Conservation (phyloP, 2,888 invertebrate species). For the Phaedon cochleariae region DNA sequence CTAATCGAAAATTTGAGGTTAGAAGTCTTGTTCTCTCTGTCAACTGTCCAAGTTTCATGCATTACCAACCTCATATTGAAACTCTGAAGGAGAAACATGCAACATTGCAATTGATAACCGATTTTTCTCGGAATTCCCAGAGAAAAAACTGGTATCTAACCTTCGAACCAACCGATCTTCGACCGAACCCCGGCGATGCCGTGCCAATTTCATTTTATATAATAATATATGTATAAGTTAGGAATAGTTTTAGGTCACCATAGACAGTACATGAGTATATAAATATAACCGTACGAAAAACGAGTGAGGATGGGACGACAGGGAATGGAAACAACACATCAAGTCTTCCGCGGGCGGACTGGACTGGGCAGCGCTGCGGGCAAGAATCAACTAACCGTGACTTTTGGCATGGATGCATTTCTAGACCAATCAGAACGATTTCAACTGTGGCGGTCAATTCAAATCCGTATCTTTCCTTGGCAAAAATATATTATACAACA, state of each 20-base stretch:
- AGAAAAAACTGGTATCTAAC: background rate
- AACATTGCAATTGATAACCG: background rate
- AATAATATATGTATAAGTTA: constrained; percentile 48
- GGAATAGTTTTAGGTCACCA: constrained; percentile 47
- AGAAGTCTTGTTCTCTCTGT: too few species aligned
- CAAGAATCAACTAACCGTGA: too few species aligned
- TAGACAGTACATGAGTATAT: constrained; percentile 34
- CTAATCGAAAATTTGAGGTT: too few species aligned
- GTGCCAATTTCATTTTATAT: background rate
- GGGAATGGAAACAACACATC: constrained; percentile 39
- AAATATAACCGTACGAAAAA: constrained; percentile 44
- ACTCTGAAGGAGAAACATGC: too few species aligned
- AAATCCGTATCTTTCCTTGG: too few species aligned
- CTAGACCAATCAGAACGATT: too few species aligned
- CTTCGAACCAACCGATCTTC: background rate
- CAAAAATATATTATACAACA: too few species aligned
- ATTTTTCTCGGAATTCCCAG: background rate
- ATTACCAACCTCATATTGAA: too few species aligned
- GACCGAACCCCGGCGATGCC: background rate
- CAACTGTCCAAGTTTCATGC: too few species aligned
- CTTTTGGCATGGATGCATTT: too few species aligned
- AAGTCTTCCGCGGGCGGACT: constrained; percentile 24
- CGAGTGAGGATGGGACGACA: constrained; percentile 22
- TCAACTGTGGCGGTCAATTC: too few species aligned
- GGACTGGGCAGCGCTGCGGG: too few species aligned